These are phyloP conservation scores for Heterochromis multidens DNA, from an alignment of 2,113 vertebrate genomes.

Conservation along the genomic window DNA sequence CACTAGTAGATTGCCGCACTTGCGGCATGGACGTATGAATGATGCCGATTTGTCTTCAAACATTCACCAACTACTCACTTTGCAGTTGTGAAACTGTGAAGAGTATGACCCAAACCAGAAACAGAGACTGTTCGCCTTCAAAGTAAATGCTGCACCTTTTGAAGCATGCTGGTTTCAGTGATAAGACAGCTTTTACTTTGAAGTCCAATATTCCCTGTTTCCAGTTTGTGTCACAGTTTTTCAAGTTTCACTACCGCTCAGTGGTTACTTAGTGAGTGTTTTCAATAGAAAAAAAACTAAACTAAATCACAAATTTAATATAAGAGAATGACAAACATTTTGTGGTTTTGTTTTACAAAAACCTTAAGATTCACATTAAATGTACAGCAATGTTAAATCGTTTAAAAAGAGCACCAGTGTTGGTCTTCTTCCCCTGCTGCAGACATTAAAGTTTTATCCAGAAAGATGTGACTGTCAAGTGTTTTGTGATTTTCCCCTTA, in stretches of 20 bases:
- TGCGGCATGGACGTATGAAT: background rate
- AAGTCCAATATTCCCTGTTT: background rate
- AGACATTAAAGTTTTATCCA: background rate
- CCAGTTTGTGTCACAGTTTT: too few relatives aligned
- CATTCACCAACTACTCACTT: background rate
- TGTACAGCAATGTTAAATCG: background rate
- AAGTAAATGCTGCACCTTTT: too few relatives aligned
- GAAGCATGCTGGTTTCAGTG: too few relatives aligned
- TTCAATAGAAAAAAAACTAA: background rate
- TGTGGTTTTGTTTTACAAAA: background rate
- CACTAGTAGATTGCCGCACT: background rate
- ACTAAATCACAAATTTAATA: background rate
- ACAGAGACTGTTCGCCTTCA: background rate
- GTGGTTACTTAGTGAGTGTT: background rate
- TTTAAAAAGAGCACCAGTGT: background rate
- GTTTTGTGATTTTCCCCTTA: background rate
- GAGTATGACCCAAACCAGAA: background rate
- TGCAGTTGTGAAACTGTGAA: background rate
- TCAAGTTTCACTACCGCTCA: background rate
- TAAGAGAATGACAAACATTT: background rate
- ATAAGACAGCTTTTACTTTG: background rate
- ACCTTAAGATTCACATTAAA: background rate
- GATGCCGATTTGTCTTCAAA: background rate
- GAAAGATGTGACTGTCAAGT: background rate
- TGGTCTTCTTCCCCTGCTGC: background rate